Percentiles rank a stretch among this genome's conserved stretches.
These are phyloP conservation scores for Corythornis cristatus DNA, from an alignment of 2,113 vertebrate genomes.

Conservation along the genomic window DNA sequence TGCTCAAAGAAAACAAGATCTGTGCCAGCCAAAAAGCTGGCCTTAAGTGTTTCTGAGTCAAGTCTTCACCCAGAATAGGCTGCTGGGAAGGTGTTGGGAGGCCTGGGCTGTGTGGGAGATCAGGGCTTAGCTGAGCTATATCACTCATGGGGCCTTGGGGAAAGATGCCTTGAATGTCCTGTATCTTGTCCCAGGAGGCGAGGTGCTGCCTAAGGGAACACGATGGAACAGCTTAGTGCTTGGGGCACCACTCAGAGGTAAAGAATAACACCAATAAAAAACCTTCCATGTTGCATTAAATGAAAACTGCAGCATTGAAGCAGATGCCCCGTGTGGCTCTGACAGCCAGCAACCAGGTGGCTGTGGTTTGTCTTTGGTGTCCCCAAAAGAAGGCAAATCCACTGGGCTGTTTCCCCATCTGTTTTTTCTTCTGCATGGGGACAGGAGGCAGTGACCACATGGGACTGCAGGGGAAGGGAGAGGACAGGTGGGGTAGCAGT, in stretches of 20 bases:
- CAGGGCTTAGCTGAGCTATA: neutral
- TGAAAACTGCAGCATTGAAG: neutral
- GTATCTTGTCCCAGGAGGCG: neutral
- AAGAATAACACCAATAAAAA: neutral
- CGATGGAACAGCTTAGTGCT: neutral
- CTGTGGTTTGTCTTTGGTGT: neutral
- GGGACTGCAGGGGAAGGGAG: neutral
- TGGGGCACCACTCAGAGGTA: neutral
- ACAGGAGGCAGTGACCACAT: neutral
- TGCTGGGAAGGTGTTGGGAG: neutral
- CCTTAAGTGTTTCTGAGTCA: neutral
- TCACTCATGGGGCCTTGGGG: accelerated
- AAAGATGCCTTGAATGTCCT: neutral
- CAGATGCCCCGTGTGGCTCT: neutral
- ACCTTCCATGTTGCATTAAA: accelerated
- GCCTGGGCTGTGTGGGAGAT: neutral
- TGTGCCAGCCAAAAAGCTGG: neutral
- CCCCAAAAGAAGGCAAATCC: neutral
- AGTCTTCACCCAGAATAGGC: neutral
- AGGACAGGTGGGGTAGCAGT: accelerated
- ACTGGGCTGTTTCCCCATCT: neutral
- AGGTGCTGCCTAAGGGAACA: neutral
- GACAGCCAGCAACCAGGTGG: neutral
- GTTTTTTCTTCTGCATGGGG: neutral
- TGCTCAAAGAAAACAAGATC: neutral